These are phyloP conservation scores for Mesopsocus fuscifrons DNA, from an alignment of 2,888 invertebrate species.

Conservation along the genomic window DNA sequence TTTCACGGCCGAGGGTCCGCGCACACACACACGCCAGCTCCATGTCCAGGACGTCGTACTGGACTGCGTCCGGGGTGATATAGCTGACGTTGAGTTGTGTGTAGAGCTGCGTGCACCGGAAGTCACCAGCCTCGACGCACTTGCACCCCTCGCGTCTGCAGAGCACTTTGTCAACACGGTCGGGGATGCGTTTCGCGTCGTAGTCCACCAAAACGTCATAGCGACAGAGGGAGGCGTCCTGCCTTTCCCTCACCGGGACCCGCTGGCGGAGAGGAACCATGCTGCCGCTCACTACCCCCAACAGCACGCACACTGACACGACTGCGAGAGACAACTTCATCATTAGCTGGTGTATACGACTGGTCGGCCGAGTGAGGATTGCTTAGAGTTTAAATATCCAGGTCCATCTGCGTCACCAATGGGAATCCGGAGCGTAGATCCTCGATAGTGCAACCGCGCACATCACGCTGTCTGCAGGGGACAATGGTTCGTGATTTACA, in stretches of 20 bases:
- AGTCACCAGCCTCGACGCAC: constrained; percentile 12
- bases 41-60: constrained; percentile 1
- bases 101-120: constrained; percentile 13
- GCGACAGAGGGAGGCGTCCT: not conserved
- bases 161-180: constrained; percentile 4
- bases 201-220: constrained; percentile 1
- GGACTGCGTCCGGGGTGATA: not conserved
- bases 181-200: not conserved
- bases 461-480: too few relatives aligned
- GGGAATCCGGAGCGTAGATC: too few relatives aligned
- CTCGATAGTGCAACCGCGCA: too few relatives aligned
- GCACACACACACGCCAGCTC: constrained; percentile 6
- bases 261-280: not conserved
- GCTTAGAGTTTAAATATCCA: too few relatives aligned
- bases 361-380: too few relatives aligned
- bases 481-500: too few relatives aligned
- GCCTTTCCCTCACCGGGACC: constrained; percentile 5
- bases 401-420: too few relatives aligned
- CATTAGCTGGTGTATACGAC: too few relatives aligned
- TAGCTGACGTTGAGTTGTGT: constrained; percentile 13
- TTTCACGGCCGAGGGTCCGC: not conserved
- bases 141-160: constrained; percentile 8
- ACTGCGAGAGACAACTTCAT: too few relatives aligned
- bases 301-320: too few relatives aligned
- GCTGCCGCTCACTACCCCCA: too few relatives aligned